These are phyloP conservation scores for Drosophila orena DNA, from an alignment of 1,140 invertebrate species.

Conservation along the genomic window DNA sequence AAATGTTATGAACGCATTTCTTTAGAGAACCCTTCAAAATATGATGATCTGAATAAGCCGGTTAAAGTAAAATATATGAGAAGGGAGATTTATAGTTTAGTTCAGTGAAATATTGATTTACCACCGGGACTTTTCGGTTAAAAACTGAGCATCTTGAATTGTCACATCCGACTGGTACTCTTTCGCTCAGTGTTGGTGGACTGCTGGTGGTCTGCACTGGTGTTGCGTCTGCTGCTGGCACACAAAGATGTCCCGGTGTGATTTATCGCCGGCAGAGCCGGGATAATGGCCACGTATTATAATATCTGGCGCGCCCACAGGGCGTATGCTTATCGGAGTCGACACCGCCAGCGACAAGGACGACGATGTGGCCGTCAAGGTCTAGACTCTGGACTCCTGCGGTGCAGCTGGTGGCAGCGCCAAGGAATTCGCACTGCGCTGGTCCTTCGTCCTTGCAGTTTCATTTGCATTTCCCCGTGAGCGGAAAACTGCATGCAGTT, in stretches of 20 bases:
- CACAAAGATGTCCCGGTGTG: constrained; percentile 81
- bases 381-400: constrained; percentile 81
- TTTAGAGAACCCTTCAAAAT: no score
- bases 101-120: no score
- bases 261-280: constrained; percentile 74
- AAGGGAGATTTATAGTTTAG: no score
- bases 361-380: constrained; percentile 61
- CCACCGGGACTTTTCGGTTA: no score
- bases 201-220: constrained; percentile 40
- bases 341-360: constrained; percentile 63
- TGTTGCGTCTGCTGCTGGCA: constrained; percentile 72
- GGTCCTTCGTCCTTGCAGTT: constrained; percentile 35
- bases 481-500: constrained; percentile 65
- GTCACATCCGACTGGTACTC: accelerated
- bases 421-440: constrained; percentile 35
- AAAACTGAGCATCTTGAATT: no score
- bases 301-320: constrained; percentile 75
- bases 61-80: no score
- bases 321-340: constrained; percentile 79
- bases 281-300: constrained; percentile 83
- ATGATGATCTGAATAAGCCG: no score
- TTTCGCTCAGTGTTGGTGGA: constrained; percentile 13
- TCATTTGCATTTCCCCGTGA: constrained; percentile 61
- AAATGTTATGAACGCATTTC: no score
- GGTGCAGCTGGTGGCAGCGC: constrained; percentile 59